Evolutionary conservation across 2,888 invertebrate genomes (phyloP).

Genomic region (Lasius fuliginosus): DNA sequence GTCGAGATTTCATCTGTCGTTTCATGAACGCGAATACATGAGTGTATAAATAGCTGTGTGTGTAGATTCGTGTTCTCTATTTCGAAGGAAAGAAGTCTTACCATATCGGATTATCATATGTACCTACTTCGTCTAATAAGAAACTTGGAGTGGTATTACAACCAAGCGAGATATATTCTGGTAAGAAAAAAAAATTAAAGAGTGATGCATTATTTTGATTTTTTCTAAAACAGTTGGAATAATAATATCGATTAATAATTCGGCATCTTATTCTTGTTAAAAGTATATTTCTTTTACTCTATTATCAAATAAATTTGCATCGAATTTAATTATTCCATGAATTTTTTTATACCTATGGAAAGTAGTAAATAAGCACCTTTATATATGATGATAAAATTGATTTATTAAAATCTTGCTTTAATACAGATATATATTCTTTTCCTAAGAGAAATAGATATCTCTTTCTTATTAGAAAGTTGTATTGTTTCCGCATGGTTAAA

Average conservation of each 20-base stretch:
- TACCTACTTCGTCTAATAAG: neutral
- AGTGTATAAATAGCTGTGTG: neutral
- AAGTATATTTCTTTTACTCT: neutral
- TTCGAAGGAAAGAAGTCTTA: neutral
- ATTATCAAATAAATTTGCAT: neutral
- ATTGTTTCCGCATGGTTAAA: neutral
- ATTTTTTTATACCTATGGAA: neutral
- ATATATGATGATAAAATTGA: neutral
- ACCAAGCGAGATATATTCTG: neutral
- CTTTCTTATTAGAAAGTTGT: neutral
- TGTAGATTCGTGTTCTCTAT: neutral
- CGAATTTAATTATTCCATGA: constrained; percentile 2
- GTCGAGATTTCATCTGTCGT: neutral
- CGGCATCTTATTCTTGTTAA: neutral
- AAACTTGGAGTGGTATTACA: neutral
- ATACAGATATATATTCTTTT: neutral
- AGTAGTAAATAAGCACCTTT: neutral
- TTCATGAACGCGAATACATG: neutral
- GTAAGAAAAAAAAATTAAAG: neutral
- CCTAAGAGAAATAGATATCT: too few species aligned
- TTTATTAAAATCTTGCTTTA: neutral
- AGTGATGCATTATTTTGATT: neutral
- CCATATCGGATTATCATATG: neutral
- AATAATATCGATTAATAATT: neutral
- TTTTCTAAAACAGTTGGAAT: neutral